Base-by-base conservation (phyloP, 2,888 invertebrate species). In the Acholoe squamosa region DNA sequence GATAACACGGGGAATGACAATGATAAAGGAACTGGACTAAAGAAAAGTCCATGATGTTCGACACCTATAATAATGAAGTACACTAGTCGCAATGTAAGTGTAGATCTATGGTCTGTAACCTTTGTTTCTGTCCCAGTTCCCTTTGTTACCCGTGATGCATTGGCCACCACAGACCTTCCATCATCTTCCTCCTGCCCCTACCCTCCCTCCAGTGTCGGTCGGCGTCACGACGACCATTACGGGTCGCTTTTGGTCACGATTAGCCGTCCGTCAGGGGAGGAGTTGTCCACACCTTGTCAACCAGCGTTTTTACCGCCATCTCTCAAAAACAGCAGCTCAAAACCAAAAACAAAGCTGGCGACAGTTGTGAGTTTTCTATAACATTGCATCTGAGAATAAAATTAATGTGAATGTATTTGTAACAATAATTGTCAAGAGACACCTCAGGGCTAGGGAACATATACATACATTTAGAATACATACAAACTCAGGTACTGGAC, bases 281-380 rank as follows among this genome's bases (percentile, higher is more conserved):
- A 5, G 0, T 14, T 25, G 80, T 80, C 34, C 80, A 33, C 80
- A 80, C 80, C 43, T 80, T 80, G 80, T 80, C 80, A 80, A 16
- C 12, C 34, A 33, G 34, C 19, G 34, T 80, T 80, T 80, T 80
- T 80, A 43, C 14, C 34, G 34, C 43, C 33, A 80, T 80, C 80
- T 43, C 34, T 80, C 80, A 80, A 80, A 80, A 43, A 80, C 12
- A 28, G n/a, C 71, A 22, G 61, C 61, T n/a, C 61, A n/a, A 19
- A 61, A 3, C n/a, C n/a, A 61, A 14, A 19, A 61, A 7, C n/a
- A n/a, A 7, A 61, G 19, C n/a, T 14, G 22, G 22, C 5, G 14
- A 61, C 22, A 19, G 61, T 7, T 3, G 43, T 7, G 12, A 61
- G 3, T n/a, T n/a, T 14, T 7, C 61, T 61, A n/a, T 3, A 54